Evolutionary conservation across 2,113 vertebrate species (phyloP), one percentile per base, ranked within the genome.

Genomic region (Phainopepla nitens): DNA sequence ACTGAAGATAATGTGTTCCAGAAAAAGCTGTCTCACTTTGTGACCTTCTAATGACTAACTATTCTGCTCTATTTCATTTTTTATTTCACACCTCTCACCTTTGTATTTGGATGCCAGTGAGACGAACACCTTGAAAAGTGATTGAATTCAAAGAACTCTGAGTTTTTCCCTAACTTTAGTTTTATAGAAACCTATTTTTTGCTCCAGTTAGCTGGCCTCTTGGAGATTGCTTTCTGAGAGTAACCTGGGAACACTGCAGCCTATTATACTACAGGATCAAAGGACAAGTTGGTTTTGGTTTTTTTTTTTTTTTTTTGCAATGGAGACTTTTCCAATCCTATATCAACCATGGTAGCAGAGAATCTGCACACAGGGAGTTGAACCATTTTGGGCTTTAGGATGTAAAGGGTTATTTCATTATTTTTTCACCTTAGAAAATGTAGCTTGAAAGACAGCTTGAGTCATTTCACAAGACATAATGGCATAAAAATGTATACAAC

Each of bases 101-200:
- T 91, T 28, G 10, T 51, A 44, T 95, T 96, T 94, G 87, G 84
- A 64, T 90, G 84, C 73, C n/a, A 54, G 19, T 69, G 87, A 82
- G 73, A 75, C 10, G n/a, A 84, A 39, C 18, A 1, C 42, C 47
- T 93, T 87, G 66, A 89, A 90, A 92, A 95, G 50, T 79, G 87
- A 90, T 85, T 91, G 93, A 93, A 96, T 76, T 94, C 81, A 89
- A 79, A 73, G 76, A 65, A 82, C 61, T 85, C 45, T 49, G 80
- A 82, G 53, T 85, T 94, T 87, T 53, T 61, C 44, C 51, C 70
- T 89, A 95, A 85, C 57, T 94, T 90, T 68, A 80, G 50, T 51
- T 95, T 62, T 91, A 95, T 53, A 92, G 82, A 95, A 96, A 92
- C 51, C 47, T 81, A 89, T 78, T 95, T 96, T 95, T 96, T 78